Conservation (phyloP, 2,797 vertebrate genomes). For the Mormyrus hasselquistii region DNA sequence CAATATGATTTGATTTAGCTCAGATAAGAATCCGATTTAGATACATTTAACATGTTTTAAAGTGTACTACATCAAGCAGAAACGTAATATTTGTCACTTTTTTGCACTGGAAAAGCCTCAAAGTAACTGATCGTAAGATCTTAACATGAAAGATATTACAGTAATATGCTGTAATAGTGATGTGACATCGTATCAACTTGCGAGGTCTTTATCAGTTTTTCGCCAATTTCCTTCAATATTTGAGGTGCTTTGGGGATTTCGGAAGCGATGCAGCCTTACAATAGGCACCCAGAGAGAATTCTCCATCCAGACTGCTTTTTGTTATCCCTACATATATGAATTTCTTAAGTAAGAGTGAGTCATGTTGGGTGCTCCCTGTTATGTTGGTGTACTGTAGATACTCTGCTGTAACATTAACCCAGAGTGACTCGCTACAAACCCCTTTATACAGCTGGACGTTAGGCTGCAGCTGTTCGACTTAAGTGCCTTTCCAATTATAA, state of each 20-base stretch:
- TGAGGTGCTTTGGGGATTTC: neutral
- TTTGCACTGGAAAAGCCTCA: neutral
- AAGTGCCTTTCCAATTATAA: neutral
- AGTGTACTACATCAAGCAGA: neutral
- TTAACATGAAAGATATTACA: neutral
- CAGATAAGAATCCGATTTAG: neutral
- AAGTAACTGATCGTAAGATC: neutral
- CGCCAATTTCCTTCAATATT: neutral
- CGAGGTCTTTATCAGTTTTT: neutral
- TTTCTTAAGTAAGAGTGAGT: neutral
- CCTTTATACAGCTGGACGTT: neutral
- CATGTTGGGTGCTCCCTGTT: neutral
- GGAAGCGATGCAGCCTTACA: neutral
- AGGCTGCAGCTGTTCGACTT: neutral
- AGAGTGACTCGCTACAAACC: neutral
- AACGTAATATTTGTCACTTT: neutral
- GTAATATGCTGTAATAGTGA: neutral
- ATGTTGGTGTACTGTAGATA: neutral
- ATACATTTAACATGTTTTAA: neutral
- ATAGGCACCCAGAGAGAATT: neutral
- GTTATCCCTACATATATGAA: neutral
- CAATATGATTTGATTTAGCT: neutral
- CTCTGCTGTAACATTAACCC: neutral
- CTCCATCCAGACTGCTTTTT: neutral
- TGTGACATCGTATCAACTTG: neutral